phyloP scores from a whole-genome alignment of 64 coral and sea anemone species.

The Pachyseris speciosa region DNA sequence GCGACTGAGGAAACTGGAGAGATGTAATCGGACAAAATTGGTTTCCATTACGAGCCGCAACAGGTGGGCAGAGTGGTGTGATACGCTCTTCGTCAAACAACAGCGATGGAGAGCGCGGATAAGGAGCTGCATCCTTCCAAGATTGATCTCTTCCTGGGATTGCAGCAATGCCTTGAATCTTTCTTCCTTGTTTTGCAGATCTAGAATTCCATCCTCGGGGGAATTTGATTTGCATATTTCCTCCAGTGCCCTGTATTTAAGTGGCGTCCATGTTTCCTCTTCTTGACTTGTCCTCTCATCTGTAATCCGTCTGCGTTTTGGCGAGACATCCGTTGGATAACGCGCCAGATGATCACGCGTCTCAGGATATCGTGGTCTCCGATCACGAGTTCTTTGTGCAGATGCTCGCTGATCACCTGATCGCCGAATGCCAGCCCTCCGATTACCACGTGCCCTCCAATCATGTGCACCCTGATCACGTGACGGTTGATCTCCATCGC shows the following conservation, averaged over 20 bases:
- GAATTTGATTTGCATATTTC: background rate
- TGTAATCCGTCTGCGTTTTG: conserved; percentile 3
- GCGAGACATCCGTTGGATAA: background rate
- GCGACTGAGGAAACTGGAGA: conserved; percentile 12
- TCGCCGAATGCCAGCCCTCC: background rate
- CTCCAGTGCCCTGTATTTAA: background rate
- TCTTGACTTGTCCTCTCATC: background rate
- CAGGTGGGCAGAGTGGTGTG: background rate
- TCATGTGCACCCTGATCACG: background rate
- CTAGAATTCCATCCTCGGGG: background rate
- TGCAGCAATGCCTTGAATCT: background rate
- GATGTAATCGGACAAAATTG: background rate
- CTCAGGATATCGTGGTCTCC: too few relatives aligned
- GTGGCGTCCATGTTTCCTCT: background rate
- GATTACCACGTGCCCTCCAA: background rate
- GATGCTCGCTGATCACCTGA: background rate
- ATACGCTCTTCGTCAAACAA: background rate
- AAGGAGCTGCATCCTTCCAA: background rate
- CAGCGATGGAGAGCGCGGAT: background rate
- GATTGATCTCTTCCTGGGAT: background rate
- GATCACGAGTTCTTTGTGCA: background rate
- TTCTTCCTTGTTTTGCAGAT: background rate
- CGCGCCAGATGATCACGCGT: background rate
- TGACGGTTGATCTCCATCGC: background rate
- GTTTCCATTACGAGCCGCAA: conserved; percentile 7